Conservation (phyloP, 2,888 invertebrate genomes). For the Doris montereyensis region DNA sequence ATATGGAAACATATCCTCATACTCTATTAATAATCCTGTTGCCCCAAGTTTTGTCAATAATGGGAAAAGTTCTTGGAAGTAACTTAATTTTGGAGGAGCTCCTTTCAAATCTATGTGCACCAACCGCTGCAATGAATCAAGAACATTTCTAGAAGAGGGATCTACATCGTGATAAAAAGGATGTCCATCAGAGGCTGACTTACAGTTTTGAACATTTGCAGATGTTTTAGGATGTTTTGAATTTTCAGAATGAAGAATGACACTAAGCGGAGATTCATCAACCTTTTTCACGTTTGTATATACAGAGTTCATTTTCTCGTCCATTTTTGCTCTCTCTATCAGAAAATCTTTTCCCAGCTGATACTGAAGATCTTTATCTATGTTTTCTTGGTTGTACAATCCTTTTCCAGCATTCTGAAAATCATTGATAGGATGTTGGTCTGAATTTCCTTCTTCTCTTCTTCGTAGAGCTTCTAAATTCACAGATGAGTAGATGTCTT, state of each 20-base stretch:
- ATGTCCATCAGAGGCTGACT: background rate
- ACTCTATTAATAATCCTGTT: constrained; percentile 85
- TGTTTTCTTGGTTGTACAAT: constrained; percentile 2
- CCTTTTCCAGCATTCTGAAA: background rate
- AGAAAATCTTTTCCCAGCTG: background rate
- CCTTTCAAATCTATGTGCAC: constrained; percentile 90
- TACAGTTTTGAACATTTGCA: background rate
- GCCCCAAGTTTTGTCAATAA: constrained; percentile 75
- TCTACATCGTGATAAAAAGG: constrained; percentile 4
- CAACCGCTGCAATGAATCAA: constrained; percentile 72
- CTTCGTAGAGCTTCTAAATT: background rate
- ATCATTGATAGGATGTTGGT: background rate
- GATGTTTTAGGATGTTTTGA: background rate
- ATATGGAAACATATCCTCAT: constrained; percentile 91
- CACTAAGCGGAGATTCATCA: background rate
- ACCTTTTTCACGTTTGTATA: too few relatives aligned
- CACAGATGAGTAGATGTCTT: background rate
- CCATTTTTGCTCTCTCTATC: background rate
- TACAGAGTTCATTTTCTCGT: background rate
- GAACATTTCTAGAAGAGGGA: background rate
- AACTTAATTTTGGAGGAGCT: constrained; percentile 80
- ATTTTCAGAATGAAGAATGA: background rate
- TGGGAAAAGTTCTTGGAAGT: constrained; percentile 71
- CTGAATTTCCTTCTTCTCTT: background rate
- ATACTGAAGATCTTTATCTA: background rate